Conservation (phyloP, 2,797 vertebrate genomes). For the Podargus strigoides region DNA sequence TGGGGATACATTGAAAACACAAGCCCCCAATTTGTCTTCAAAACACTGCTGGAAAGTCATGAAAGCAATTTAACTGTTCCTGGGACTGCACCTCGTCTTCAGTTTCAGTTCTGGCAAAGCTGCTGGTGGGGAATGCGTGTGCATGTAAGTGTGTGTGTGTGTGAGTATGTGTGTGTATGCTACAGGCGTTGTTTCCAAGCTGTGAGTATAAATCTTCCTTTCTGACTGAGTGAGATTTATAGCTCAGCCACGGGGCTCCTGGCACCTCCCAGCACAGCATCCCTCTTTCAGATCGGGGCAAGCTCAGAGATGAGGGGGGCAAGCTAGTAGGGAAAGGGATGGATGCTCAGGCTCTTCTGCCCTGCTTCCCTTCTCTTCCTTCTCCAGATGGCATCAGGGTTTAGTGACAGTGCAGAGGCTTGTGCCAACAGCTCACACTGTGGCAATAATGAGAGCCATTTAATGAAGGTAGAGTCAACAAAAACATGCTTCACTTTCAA, state of each 20-base stretch:
- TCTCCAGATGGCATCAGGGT: not conserved
- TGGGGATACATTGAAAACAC: conserved; percentile 69
- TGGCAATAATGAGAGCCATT: not conserved
- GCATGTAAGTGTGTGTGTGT: not conserved
- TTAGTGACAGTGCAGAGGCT: not conserved
- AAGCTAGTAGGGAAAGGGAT: not conserved
- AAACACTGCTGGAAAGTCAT: conserved; percentile 68
- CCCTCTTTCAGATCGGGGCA: not conserved
- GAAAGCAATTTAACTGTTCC: conserved; percentile 64
- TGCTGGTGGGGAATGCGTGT: not conserved
- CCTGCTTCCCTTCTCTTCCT: not conserved
- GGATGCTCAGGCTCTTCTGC: not conserved
- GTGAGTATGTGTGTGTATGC: not conserved
- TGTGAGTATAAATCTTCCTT: conserved; percentile 54
- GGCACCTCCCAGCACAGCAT: not conserved
- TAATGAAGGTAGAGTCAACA: conserved; percentile 35
- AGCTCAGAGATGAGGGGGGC: not conserved
- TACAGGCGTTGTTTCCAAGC: conserved; percentile 16
- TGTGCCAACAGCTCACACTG: conserved; percentile 8
- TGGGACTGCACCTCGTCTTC: conserved; percentile 38
- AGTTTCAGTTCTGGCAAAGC: conserved; percentile 13
- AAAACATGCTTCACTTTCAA: not conserved
- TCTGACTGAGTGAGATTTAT: conserved; percentile 65
- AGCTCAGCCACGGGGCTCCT: conserved; percentile 26
- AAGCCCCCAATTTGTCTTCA: conserved; percentile 68